phyloP scores from a whole-genome alignment of 2,888 invertebrate species.

The Leptopilina drosophilae region DNA sequence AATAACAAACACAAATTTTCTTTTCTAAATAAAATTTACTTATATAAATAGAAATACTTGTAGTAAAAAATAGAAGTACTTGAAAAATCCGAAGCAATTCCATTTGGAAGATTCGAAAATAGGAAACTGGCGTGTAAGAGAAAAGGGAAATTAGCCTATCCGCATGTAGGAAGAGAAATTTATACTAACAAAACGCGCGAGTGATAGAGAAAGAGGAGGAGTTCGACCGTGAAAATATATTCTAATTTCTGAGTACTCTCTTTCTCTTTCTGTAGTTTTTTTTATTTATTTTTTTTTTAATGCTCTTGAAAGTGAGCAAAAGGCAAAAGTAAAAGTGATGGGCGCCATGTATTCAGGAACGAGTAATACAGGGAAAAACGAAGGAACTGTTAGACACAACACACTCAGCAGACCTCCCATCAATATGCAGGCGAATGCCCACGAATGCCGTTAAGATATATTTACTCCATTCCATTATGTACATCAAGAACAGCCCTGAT shows the following conservation, averaged over 20 bases:
- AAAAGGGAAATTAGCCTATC: no score
- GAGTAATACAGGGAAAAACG: conserved; percentile 51
- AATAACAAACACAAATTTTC: background rate
- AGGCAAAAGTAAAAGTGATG: conserved; percentile 29
- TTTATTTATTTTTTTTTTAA: no score
- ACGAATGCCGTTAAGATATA: conserved; percentile 73
- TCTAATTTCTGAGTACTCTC: conserved; percentile 26
- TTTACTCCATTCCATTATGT: conserved; percentile 72
- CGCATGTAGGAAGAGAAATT: background rate
- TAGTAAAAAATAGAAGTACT: background rate
- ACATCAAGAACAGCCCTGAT: conserved; percentile 51
- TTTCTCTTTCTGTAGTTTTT: background rate
- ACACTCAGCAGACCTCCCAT: conserved; percentile 75
- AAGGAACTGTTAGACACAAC: conserved; percentile 75
- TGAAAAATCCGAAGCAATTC: no score
- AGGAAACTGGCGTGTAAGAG: no score
- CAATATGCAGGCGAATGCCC: conserved; percentile 69
- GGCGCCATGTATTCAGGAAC: conserved; percentile 44
- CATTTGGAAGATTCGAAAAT: no score
- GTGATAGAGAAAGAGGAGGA: background rate
- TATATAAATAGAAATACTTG: background rate
- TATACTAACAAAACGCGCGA: background rate
- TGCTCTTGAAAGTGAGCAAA: conserved; percentile 28
- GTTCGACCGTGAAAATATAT: conserved; percentile 33
- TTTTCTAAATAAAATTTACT: background rate